phyloP scores from a whole-genome alignment of 2,797 vertebrate genomes.

The Phrynocephalus guinanensis region DNA sequence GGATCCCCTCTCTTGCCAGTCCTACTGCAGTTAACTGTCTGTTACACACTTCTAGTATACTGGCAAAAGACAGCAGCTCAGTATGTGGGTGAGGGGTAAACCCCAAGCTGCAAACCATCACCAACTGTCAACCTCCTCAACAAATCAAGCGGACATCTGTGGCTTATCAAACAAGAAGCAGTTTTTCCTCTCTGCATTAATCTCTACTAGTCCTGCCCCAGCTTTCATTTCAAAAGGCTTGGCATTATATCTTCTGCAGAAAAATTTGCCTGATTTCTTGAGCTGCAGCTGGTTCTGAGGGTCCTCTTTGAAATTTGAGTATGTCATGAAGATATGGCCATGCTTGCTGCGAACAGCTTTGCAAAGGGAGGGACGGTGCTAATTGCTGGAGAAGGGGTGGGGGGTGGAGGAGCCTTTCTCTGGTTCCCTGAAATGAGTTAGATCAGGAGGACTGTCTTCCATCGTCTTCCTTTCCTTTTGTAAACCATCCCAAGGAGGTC shows the following conservation, averaged over 20 bases:
- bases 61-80: conserved; percentile 55
- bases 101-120: conserved; percentile 82
- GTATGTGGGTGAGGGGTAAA: conserved; percentile 55
- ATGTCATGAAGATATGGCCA: conserved; percentile 73
- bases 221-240: conserved; percentile 87
- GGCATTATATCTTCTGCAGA: conserved; percentile 72
- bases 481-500: conserved; percentile 51
- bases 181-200: conserved; percentile 74
- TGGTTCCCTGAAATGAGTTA: conserved; percentile 46
- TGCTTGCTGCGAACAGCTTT: conserved; percentile 75
- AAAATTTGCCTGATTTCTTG: conserved; percentile 75
- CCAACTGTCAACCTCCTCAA: conserved; percentile 79
- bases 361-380: conserved; percentile 72
- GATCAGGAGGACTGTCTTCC: conserved; percentile 53
- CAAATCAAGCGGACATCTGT: conserved; percentile 87
- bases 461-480: conserved; percentile 37
- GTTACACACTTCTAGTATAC: not conserved
- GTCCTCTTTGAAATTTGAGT: conserved; percentile 90
- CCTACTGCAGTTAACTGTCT: conserved; percentile 13
- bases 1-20: not conserved
- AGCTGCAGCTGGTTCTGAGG: conserved; percentile 84
- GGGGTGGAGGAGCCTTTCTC: conserved; percentile 39
- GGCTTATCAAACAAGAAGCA: conserved; percentile 83
- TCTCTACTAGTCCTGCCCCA: conserved; percentile 77
- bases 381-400: conserved; percentile 72